A percentile compares a stretch with the other conserved stretches of the same genome.
These are phyloP conservation scores for Orgyia antiqua DNA, from an alignment of 2,888 invertebrate species.

Conservation along the genomic window DNA sequence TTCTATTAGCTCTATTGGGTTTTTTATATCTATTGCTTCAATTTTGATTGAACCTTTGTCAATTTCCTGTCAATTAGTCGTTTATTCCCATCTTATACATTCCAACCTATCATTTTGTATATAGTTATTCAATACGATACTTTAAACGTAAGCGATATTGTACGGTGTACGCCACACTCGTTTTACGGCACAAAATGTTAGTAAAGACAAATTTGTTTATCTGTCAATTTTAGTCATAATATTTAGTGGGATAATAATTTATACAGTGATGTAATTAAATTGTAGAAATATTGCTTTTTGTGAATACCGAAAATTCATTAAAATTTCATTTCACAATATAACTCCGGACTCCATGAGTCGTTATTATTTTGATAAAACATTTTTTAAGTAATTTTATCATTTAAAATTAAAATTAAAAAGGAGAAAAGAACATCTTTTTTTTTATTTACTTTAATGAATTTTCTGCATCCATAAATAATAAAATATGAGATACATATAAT, in stretches of 20 bases:
- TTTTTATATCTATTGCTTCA: neutral
- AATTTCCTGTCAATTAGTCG: conserved; percentile 7
- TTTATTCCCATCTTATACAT: conserved; percentile 9
- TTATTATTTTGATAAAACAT: too few species aligned
- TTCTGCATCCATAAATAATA: conserved; percentile 30
- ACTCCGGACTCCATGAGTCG: too few species aligned
- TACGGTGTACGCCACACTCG: conserved; percentile 74
- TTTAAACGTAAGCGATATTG: conserved; percentile 61
- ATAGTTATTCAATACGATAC: conserved; percentile 61
- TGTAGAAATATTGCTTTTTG: too few species aligned
- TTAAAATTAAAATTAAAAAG: too few species aligned
- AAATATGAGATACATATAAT: conserved; percentile 20
- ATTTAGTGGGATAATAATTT: conserved; percentile 58
- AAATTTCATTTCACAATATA: too few species aligned
- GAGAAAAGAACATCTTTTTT: too few species aligned
- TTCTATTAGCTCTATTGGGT: neutral
- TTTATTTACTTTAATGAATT: too few species aligned
- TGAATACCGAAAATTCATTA: too few species aligned
- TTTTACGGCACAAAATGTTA: conserved; percentile 77
- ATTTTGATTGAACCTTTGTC: neutral
- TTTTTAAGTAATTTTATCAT: too few species aligned
- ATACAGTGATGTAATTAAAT: conserved; percentile 44
- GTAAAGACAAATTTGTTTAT: conserved; percentile 63
- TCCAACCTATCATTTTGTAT: conserved; percentile 47
- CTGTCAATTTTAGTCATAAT: conserved; percentile 73